Evolutionary conservation across 2,888 invertebrate species (phyloP).

Genomic region (Tipula vernalis): DNA sequence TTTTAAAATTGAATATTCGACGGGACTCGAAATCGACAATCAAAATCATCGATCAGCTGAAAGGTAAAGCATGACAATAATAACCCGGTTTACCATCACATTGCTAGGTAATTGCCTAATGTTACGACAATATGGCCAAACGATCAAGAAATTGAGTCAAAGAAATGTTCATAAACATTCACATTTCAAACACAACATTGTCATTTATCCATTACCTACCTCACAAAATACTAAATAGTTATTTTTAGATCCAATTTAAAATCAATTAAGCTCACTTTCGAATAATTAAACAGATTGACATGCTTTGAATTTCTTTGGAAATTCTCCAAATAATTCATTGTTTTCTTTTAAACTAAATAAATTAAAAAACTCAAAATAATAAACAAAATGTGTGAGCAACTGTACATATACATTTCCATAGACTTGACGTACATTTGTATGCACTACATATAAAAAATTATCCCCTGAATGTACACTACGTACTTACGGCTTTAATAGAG

Average conservation of each 20-base stretch:
- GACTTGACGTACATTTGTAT: too few relatives aligned
- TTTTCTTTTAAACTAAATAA: too few relatives aligned
- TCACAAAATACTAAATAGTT: background rate
- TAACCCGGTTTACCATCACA: background rate
- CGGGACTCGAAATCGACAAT: too few relatives aligned
- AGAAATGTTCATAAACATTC: background rate
- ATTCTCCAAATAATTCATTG: background rate
- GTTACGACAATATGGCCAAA: too few relatives aligned
- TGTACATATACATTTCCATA: background rate
- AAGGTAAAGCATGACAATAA: too few relatives aligned
- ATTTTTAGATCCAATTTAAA: background rate
- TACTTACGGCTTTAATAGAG: background rate
- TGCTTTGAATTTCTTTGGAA: background rate
- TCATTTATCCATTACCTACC: background rate
- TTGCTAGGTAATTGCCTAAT: too few relatives aligned
- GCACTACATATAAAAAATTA: background rate
- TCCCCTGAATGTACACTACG: background rate
- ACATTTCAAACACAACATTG: background rate
- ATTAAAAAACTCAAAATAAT: background rate
- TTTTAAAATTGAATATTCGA: too few relatives aligned
- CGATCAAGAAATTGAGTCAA: background rate
- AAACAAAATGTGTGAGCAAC: background rate
- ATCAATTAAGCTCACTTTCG: background rate
- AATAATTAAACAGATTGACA: background rate
- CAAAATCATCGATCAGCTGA: too few relatives aligned